A percentile compares a stretch with the other conserved stretches of the same genome.
Evolutionary conservation across 2,113 vertebrate species (phyloP).

Genomic region (Cynoglossus semilaevis): DNA sequence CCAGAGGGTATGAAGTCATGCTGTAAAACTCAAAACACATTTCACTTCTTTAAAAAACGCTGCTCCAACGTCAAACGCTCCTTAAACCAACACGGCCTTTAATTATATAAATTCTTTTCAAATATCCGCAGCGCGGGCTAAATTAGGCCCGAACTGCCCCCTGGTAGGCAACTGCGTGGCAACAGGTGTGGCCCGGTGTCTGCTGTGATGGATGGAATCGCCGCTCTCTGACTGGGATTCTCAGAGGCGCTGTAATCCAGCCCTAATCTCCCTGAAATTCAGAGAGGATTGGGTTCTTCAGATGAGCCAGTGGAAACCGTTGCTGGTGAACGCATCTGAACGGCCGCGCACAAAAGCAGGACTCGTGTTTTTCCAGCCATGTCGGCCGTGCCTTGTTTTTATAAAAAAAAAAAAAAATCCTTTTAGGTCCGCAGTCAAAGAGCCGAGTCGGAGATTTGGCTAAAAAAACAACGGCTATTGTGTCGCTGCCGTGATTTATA

Average conservation of each 20-base stretch:
- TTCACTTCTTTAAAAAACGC: slow-evolving; percentile 45
- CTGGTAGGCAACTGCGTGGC: slow-evolving; percentile 52
- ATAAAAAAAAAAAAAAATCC: slow-evolving; percentile 5
- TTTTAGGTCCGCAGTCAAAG: slow-evolving; percentile 33
- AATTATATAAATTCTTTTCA: slow-evolving; percentile 14
- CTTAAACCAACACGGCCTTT: slow-evolving; percentile 35
- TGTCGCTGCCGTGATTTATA: slow-evolving; percentile 30
- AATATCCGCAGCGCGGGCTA: slow-evolving; percentile 5
- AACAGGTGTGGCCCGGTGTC: slow-evolving; percentile 80
- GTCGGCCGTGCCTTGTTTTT: slow-evolving; percentile 10
- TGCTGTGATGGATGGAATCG: slow-evolving; percentile 73
- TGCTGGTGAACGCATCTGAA: slow-evolving; percentile 59
- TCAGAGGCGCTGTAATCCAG: slow-evolving; percentile 77
- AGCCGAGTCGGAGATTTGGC: slow-evolving; percentile 24
- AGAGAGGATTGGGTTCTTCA: slow-evolving; percentile 79
- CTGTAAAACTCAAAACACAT: slow-evolving; percentile 63
- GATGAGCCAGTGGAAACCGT: slow-evolving; percentile 80
- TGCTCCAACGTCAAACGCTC: slow-evolving; percentile 46
- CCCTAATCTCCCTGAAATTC: slow-evolving; percentile 83
- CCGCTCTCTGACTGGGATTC: slow-evolving; percentile 72
- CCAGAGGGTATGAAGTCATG: slow-evolving; percentile 68
- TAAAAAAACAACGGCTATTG: slow-evolving; percentile 31
- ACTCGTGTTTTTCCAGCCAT: slow-evolving; percentile 36
- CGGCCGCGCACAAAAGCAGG: slow-evolving; percentile 56
- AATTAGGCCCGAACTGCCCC: slow-evolving; percentile 39